A percentile compares a stretch with the other conserved stretches of the same genome.
Evolutionary conservation across 2,888 invertebrate species (phyloP).

Genomic region (Ichneumoninae sp.): DNA sequence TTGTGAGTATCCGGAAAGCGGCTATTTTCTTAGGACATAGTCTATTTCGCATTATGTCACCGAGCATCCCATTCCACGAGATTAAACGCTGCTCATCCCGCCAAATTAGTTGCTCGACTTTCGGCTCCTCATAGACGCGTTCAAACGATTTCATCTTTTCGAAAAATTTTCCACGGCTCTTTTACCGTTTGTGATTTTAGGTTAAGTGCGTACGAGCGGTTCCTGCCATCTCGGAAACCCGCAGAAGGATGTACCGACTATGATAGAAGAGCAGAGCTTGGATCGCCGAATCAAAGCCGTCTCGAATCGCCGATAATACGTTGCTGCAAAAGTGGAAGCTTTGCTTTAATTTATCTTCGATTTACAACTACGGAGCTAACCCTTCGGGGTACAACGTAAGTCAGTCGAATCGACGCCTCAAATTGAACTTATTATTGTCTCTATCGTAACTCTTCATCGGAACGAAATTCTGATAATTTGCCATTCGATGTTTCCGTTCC

Average conservation of each 20-base stretch:
- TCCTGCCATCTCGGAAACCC: neutral
- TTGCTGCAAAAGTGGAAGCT: neutral
- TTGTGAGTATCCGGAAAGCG: conserved; percentile 42
- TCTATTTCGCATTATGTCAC: conserved; percentile 26
- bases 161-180: neutral
- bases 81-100: neutral
- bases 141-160: neutral
- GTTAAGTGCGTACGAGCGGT: neutral
- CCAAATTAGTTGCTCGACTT: neutral
- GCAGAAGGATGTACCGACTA: neutral
- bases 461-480: neutral
- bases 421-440: neutral
- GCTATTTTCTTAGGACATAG: conserved; percentile 20
- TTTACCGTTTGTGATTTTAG: conserved; percentile 5
- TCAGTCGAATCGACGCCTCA: neutral
- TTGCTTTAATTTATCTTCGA: neutral
- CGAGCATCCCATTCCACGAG: neutral
- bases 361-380: neutral
- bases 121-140: neutral
- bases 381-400: neutral
- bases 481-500: neutral
- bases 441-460: neutral
- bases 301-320: neutral
- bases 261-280: neutral
- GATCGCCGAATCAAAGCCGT: neutral